Evolutionary conservation across 30 jellyfish, hydroid and myxozoan genomes (phyloP).

Genomic region (Aurelia aurita): DNA sequence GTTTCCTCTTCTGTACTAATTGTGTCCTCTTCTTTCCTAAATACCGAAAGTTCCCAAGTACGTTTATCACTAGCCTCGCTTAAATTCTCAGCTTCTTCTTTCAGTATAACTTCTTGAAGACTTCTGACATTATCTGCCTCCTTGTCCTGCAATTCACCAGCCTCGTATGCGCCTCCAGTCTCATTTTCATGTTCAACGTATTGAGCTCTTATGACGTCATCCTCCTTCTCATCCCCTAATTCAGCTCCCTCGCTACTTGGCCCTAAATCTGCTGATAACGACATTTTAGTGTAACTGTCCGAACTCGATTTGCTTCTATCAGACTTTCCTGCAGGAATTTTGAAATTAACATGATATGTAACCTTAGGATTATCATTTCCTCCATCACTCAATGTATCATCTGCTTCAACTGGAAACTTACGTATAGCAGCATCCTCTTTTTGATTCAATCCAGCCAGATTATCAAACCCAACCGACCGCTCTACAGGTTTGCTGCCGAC

Average conservation of each 20-base stretch:
- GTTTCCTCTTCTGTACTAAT: not conserved
- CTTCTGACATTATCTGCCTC: not conserved
- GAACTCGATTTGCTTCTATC: too few relatives aligned
- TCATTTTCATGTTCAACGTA: not conserved
- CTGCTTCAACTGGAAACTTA: not conserved
- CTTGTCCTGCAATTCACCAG: not conserved
- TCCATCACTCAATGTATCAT: not conserved
- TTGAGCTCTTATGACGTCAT: not conserved
- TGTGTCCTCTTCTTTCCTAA: not conserved
- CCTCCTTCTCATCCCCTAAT: not conserved
- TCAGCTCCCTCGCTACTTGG: too few relatives aligned
- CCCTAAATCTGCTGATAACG: too few relatives aligned
- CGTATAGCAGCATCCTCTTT: not conserved
- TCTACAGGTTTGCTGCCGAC: not conserved
- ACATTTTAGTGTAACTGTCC: too few relatives aligned
- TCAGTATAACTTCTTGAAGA: not conserved
- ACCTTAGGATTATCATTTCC: not conserved
- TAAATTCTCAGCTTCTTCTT: not conserved
- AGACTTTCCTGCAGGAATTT: too few relatives aligned
- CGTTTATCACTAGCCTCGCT: not conserved
- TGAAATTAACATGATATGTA: not conserved
- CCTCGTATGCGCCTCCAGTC: not conserved
- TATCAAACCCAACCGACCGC: not conserved
- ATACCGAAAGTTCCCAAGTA: not conserved
- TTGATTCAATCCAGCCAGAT: not conserved